Evolutionary conservation across 2,113 vertebrate species (phyloP).

Genomic region (Nicator chloris): DNA sequence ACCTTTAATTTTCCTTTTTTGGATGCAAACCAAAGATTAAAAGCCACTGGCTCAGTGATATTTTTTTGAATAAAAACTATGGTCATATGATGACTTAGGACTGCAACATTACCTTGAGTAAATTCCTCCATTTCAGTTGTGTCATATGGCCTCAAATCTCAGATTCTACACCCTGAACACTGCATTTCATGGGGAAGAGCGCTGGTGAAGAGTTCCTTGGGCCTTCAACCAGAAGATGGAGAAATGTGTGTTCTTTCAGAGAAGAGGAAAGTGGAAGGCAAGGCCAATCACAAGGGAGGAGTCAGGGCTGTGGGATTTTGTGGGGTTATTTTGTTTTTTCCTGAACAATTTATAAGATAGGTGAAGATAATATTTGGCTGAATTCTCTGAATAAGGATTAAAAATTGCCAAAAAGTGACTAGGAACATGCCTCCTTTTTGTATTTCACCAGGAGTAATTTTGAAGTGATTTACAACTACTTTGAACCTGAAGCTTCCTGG

Average conservation of each 20-base stretch:
- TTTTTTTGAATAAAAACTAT: not conserved
- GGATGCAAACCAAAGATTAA: not conserved
- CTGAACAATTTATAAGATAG: not conserved
- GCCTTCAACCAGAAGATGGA: not conserved
- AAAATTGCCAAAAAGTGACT: not conserved
- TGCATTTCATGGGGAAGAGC: not conserved
- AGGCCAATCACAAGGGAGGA: not conserved
- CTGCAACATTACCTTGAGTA: not conserved
- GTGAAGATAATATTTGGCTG: not conserved
- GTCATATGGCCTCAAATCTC: not conserved
- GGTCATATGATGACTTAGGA: not conserved
- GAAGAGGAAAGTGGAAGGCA: not conserved
- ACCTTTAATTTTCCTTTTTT: not conserved
- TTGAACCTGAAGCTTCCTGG: not conserved
- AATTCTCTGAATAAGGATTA: not conserved
- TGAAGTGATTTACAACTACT: not conserved
- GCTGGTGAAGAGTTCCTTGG: not conserved
- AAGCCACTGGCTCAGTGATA: not conserved
- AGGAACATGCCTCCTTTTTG: not conserved
- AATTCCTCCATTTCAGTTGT: not conserved
- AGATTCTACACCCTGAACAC: not conserved
- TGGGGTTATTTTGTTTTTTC: not conserved
- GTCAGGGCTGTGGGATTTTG: not conserved
- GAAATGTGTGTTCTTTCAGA: not conserved
- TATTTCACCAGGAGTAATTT: not conserved